Evolutionary conservation across 2,797 vertebrate genomes (phyloP), one percentile per base, ranked within the genome.

Genomic region (Anabas testudineus): DNA sequence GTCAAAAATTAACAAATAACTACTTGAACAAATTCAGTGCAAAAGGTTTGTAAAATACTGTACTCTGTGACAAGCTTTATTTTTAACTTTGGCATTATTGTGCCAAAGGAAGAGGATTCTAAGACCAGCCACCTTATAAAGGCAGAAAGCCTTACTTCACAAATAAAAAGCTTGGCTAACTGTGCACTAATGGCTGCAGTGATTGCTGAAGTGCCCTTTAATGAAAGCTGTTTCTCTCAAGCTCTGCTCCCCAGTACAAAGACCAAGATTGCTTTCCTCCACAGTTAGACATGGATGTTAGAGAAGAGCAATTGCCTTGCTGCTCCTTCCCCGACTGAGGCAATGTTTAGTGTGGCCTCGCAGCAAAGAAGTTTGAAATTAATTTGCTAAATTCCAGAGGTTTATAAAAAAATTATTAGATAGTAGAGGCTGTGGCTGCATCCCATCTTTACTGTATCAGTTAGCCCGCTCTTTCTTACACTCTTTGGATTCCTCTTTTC

Each of bases 381-480:
- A 71, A 86, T 78, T 87, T 67, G 53, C 48, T 48, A 56, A 87
- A 86, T 76, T 76, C 46, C 34, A 65, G 62, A 88, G 83, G 57
- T 82, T 67, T 69, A 61, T 80, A 63, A 85, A 86, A 87, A 80
- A 86, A 74, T 55, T 47, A 86, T 80, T 67, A 67, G 71, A 85
- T 77, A 87, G 85, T 78, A 69, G 64, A 75, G 37, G 63, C 62
- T 7, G 65, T 22, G 5, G 57, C 66, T 42, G 32, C 21, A 2
- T 74, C 73, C 54, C 42, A 26, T 64, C 75, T 74, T 52, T 43
- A 34, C 59, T 26, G 47, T 71, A 80, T 80, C 84, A 58, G 71
- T 63, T 77, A 66, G 39, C 43, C 64, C 14, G 10, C 55, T 65
- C 53, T 67, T 34, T 1, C 61, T 74, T 2, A 5, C 63, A 45